Base-by-base conservation (phyloP, 1,140 invertebrate species). In the Hylaeus anthracinus region DNA sequence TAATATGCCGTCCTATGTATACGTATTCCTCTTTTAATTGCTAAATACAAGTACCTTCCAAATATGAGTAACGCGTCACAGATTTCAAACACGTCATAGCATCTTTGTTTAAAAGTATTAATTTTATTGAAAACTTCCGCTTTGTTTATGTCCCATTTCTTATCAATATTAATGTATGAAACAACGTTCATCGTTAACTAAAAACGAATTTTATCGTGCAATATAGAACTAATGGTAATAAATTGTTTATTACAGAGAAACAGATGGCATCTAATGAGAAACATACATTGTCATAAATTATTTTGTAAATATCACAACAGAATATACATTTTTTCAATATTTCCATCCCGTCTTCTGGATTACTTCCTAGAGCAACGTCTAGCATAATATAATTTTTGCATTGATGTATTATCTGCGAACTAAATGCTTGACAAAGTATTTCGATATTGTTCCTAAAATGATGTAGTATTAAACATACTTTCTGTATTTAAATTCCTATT, bases 51-150 rank as follows among this genome's bases (percentile, higher is more conserved):
- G 56, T 90, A 96, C 95, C 95, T 95, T 58, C 95, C 96, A 90
- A 97, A 97, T 72, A 96, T 95, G 71, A 96, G 95, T 94, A 96
- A 96, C 51, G 95, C 94, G 75, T 96, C 94, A 87, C 96, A 97
- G 61, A 98, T 96, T 91, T 98, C 97, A 53, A 98, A 94, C 84
- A 98, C 94, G 92, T 98, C 97, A 76, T 96, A 95, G 86, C 98
- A 97, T 81, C 98, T 94, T 92, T 98, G 96, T 51, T 97, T 95
- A 89, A 98, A 98, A 0, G 97, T 96, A 88, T 98, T 96, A 5
- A 98, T 94, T 88, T 97, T 96, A 89, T 97, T 97, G 90, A 98
- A 98, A 77, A 98, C 96, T 0, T 95, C 95, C 14, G 95, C 95
- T 83, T 95, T 94, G 83, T 98, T 95, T 48, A 97, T 88, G 5